These are phyloP conservation scores for Triplophysa bombifrons DNA, from an alignment of 2,797 vertebrate species.

Conservation along the genomic window DNA sequence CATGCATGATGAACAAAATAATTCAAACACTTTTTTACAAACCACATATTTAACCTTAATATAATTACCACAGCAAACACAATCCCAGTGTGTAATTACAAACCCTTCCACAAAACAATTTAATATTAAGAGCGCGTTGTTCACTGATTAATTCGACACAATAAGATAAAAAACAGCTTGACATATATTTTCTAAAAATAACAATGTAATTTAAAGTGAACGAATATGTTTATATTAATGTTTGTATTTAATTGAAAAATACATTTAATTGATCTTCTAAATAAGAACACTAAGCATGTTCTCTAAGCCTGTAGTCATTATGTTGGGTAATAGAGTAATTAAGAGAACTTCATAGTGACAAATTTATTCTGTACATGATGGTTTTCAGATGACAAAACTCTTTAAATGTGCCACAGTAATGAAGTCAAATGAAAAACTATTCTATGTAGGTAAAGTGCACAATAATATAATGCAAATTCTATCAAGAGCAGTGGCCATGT, in stretches of 20 bases:
- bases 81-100: constrained; percentile 1
- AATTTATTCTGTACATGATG: constrained; percentile 61
- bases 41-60: not conserved
- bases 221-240: not conserved
- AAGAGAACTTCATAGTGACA: constrained; percentile 61
- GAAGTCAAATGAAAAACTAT: constrained; percentile 14
- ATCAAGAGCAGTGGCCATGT: constrained; percentile 50
- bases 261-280: constrained; percentile 1
- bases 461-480: constrained; percentile 47
- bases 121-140: not conserved
- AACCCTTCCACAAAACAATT: not conserved
- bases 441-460: constrained; percentile 13
- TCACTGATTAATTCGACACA: not conserved
- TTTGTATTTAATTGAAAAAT: not conserved
- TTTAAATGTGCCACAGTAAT: constrained; percentile 10
- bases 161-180: not conserved
- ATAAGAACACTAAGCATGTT: not conserved
- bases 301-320: constrained; percentile 64
- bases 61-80: constrained; percentile 5
- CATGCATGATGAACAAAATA: not conserved
- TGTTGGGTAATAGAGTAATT: constrained; percentile 59
- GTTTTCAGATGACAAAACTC: constrained; percentile 56
- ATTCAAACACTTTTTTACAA: not conserved
- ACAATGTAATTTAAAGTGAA: not conserved
- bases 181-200: not conserved